Base-by-base conservation (phyloP, 2,797 vertebrate species). In the Fistularia tabacaria region DNA sequence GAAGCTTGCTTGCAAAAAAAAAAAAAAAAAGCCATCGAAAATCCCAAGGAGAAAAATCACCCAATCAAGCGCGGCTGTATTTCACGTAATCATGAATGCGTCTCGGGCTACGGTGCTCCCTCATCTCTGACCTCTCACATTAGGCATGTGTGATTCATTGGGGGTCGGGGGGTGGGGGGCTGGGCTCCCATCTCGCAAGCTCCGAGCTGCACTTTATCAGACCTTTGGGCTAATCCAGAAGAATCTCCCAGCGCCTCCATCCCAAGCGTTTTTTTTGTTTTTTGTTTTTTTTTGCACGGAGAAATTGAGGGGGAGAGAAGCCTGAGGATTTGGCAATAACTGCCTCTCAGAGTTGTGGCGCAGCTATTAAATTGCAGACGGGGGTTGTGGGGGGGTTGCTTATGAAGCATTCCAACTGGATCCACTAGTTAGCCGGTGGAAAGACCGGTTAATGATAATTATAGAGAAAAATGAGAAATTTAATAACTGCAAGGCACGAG, bases 101-200 rank as follows among this genome's bases (percentile, higher is more conserved):
- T 73, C 59, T 38, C 59, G 14, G 46, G 67, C 15, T 46, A 3
- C 3, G 25, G 67, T 73, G 57, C 44, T 69, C 60, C 58, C 51
- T 65, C 47, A 3, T 0, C 2, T 36, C 42, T 83, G 79, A 85
- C 72, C 66, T 84, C 59, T 41, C 46, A 10, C 60, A 57, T 59
- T n/a, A 65, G 74, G 85, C 87, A 83, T 83, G 80, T 54, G 59
- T 78, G 77, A 76, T 66, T 83, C 73, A 79, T 39, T 36, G 3
- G 49, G 62, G 72, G 59, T 68, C 71, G 50, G 39, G 11, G 10
- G 57, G 69, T n/a, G n/a, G n/a, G n/a, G n/a, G 25, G 25, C 25
- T 25, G 2, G 25, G 25, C 25, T 25, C 25, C 25, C 25, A 25
- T 25, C 5, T 25, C 25, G 25, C 5, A 46, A 54, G 55, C 36